These are phyloP conservation scores for Zenarchopterus dispar DNA, from an alignment of 2,797 vertebrate species.

Conservation along the genomic window DNA sequence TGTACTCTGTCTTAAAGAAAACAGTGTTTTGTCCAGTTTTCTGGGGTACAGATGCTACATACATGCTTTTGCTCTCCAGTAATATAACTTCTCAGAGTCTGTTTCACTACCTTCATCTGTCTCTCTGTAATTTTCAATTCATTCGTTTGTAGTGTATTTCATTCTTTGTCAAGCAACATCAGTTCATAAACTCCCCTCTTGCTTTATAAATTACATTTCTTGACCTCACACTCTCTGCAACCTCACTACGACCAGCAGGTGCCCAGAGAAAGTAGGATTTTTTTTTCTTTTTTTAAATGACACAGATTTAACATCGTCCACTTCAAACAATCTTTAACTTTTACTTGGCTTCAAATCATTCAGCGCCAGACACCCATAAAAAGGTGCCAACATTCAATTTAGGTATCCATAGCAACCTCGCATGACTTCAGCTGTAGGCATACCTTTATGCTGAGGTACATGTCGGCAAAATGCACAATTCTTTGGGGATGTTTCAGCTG, in stretches of 20 bases:
- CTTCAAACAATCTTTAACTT: constrained; percentile 35
- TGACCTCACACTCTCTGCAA: neutral
- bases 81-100: constrained; percentile 21
- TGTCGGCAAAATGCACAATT: constrained; percentile 42
- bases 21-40: constrained; percentile 20
- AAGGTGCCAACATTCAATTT: constrained; percentile 14
- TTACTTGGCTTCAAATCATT: constrained; percentile 35
- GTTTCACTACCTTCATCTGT: constrained; percentile 5
- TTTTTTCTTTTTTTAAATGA: neutral
- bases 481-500: constrained; percentile 17
- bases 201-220: constrained; percentile 40
- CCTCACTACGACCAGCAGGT: constrained; percentile 9
- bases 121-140: neutral
- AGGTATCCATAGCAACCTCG: constrained; percentile 28
- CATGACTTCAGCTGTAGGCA: neutral
- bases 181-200: constrained; percentile 28
- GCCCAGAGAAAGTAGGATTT: neutral
- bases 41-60: constrained; percentile 5
- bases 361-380: constrained; percentile 5
- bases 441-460: constrained; percentile 17
- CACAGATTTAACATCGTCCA: constrained; percentile 15
- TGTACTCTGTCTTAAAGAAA: constrained; percentile 49
- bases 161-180: constrained; percentile 5
- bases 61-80: constrained; percentile 8
- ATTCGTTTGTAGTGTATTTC: constrained; percentile 1